These are phyloP conservation scores for Falco concolor DNA, from an alignment of 2,797 vertebrate genomes.

Conservation along the genomic window DNA sequence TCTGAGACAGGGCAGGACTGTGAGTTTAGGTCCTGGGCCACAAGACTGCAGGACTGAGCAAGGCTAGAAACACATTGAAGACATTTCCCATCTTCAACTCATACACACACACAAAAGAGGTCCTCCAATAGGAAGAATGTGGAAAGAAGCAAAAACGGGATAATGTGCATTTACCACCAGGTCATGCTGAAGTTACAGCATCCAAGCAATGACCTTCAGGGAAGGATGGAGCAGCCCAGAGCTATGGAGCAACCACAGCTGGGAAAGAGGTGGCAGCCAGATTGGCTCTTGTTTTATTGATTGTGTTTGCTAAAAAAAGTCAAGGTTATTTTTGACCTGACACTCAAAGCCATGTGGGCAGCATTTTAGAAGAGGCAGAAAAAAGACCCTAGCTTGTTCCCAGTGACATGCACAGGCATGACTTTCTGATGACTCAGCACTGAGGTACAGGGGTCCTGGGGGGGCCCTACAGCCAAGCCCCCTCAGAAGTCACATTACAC, in stretches of 20 bases:
- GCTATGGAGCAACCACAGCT: conserved; percentile 31
- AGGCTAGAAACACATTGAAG: neutral
- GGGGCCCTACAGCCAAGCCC: accelerated
- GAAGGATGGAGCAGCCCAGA: neutral
- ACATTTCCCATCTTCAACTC: neutral
- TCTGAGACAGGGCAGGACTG: neutral
- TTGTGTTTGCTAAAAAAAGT: conserved; percentile 40
- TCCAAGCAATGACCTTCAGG: neutral
- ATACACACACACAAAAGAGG: neutral
- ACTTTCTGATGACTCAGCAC: neutral
- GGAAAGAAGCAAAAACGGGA: neutral
- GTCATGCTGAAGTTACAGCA: neutral
- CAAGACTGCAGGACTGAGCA: neutral
- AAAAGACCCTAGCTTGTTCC: neutral
- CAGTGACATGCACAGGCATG: neutral
- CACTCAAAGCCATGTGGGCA: conserved; percentile 16
- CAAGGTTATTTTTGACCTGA: conserved; percentile 51
- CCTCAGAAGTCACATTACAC: neutral
- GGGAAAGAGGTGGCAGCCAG: neutral
- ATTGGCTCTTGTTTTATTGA: conserved; percentile 53
- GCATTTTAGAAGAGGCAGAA: neutral
- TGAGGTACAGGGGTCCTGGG: neutral
- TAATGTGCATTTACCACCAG: neutral
- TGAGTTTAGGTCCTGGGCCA: neutral
- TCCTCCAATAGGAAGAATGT: neutral